Percentiles rank a stretch among this genome's conserved stretches.
Evolutionary conservation across 2,797 vertebrate species (phyloP).

Genomic region (Gymnothorax reevesii): DNA sequence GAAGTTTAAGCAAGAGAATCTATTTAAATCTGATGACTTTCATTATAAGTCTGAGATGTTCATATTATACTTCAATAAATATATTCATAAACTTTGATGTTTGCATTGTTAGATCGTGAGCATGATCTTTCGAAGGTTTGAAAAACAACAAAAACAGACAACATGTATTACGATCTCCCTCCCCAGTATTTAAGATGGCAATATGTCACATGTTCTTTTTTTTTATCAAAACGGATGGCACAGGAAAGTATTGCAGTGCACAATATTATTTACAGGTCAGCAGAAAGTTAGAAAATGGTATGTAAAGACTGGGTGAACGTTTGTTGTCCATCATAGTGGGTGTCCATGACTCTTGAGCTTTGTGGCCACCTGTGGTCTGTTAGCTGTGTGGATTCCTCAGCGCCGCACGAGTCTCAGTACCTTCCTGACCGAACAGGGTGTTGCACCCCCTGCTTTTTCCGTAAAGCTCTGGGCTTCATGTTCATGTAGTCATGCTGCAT

Average conservation of each 20-base stretch:
- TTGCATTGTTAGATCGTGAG: neutral
- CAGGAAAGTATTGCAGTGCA: neutral
- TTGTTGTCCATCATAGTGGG: neutral
- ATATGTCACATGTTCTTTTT: neutral
- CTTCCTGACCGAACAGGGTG: slow-evolving; percentile 41
- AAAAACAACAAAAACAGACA: neutral
- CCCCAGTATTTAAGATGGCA: neutral
- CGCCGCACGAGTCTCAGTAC: slow-evolving; percentile 20
- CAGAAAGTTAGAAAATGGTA: neutral
- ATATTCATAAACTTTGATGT: neutral
- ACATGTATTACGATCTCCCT: neutral
- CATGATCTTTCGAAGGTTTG: neutral
- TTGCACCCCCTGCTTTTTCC: slow-evolving; percentile 55
- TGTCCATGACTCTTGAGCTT: neutral
- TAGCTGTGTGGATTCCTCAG: neutral
- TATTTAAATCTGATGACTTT: neutral
- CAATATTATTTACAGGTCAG: neutral
- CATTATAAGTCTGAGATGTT: neutral
- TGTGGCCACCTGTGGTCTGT: neutral
- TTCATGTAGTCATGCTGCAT: slow-evolving; percentile 67
- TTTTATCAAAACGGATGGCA: neutral
- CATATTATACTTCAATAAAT: neutral
- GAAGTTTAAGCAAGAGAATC: neutral
- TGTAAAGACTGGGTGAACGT: neutral
- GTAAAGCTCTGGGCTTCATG: slow-evolving; percentile 59